A percentile compares a stretch with the other conserved stretches of the same genome.
phyloP scores from a whole-genome alignment of 2,888 invertebrate genomes.

The Phragmatobia fuliginosa region DNA sequence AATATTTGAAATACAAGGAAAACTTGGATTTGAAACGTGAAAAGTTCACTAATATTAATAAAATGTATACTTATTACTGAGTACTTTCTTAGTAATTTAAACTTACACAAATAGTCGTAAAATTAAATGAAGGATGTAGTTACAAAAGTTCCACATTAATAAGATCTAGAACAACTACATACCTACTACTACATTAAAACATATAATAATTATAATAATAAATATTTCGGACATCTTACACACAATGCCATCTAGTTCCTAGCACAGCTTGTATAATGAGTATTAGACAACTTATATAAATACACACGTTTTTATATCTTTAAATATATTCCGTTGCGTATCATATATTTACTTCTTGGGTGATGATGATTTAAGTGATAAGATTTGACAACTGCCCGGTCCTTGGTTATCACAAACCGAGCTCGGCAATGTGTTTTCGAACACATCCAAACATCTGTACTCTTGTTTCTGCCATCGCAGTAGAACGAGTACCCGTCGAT shows the following conservation, averaged over 20 bases:
- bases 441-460: slow-evolving; percentile 15
- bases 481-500: slow-evolving; percentile 12
- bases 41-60: neutral
- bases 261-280: too few relatives aligned
- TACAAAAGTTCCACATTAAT: neutral
- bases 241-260: too few relatives aligned
- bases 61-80: neutral
- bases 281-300: too few relatives aligned
- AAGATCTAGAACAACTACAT: neutral
- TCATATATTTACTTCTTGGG: slow-evolving; percentile 24
- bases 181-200: too few relatives aligned
- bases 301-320: neutral
- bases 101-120: neutral
- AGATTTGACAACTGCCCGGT: neutral
- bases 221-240: too few relatives aligned
- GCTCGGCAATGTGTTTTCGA: neutral
- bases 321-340: slow-evolving; percentile 33
- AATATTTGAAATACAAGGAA: neutral
- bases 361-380: slow-evolving; percentile 37
- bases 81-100: neutral
- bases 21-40: neutral
- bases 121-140: neutral
- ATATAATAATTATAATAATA: too few relatives aligned
- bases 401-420: neutral
- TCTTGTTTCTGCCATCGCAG: slow-evolving; percentile 4